Conservation (phyloP, 2,797 vertebrate genomes). For the Brachyrhaphis roseni region DNA sequence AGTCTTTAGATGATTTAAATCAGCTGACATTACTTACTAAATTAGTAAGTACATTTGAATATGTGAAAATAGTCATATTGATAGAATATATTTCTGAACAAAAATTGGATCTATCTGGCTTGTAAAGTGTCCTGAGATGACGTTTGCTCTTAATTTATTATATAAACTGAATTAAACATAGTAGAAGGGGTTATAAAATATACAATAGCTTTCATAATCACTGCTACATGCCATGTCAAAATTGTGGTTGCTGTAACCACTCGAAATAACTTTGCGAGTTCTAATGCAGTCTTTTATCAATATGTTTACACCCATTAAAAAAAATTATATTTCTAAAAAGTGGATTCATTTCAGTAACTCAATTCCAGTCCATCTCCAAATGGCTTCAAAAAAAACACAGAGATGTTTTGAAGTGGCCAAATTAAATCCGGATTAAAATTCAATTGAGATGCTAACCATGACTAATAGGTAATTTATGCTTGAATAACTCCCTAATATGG, state of each 20-base stretch:
- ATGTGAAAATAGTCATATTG: not conserved
- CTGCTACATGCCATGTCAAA: not conserved
- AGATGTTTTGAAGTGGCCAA: not conserved
- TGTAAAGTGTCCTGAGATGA: not conserved
- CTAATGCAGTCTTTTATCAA: not conserved
- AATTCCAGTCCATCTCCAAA: not conserved
- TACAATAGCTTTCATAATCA: not conserved
- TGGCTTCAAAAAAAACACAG: not conserved
- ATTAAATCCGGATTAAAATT: not conserved
- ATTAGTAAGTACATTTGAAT: not conserved
- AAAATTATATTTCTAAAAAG: not conserved
- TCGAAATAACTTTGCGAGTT: not conserved
- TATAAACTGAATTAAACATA: not conserved
- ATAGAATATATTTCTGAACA: not conserved
- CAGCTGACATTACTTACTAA: not conserved
- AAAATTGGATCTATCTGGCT: not conserved
- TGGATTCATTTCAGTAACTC: not conserved
- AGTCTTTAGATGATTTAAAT: not conserved
- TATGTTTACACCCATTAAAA: not conserved
- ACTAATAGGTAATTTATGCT: not conserved
- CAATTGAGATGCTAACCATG: not conserved
- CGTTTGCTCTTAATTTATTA: not conserved
- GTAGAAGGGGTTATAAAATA: not conserved
- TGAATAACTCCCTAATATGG: not conserved
- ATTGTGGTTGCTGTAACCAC: no score